Evolutionary conservation across 2,797 vertebrate genomes (phyloP), one percentile per base, ranked within the genome.

Genomic region (Lagorchestes hirsutus): DNA sequence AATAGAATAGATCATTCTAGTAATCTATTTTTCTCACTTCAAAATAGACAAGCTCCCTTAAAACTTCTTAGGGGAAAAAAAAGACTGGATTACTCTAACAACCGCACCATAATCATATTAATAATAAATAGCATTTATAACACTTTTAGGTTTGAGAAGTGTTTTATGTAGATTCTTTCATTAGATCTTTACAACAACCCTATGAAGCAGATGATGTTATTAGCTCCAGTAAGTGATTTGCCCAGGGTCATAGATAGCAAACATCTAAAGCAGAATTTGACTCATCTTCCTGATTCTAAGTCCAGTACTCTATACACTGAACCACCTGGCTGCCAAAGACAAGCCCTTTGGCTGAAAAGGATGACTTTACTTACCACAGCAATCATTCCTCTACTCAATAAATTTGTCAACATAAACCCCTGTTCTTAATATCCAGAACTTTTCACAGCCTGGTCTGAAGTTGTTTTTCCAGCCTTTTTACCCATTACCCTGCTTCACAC

Each of bases 31-130:
- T 94, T 91, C 56, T 55, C 59, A 55, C 57, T 93, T 92, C 90
- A 18, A 28, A 93, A 95, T 94, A 1, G 55, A 4, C 34, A 82
- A 12, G 93, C 46, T 91, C 92, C 34, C 67, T 94, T 67, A 31
- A 16, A 96, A 94, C 92, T 95, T 27, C 34, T 52, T 46, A 91
- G 92, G 67, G 56, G 11, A 27, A 93, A 96, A 95, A 82, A 94
- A 82, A n/a, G 87, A 46, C 0, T 94, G 2, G 29, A 67, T 67
- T 67, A 67, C 31, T n/a, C 62, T 67, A n/a, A n/a, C 34, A 16
- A n/a, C 5, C 31, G n/a, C 14, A 16, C 1, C 62, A 52, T 52
- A 52, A 52, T 6, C 52, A 6, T 52, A 52, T 52, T 52, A 67
- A 67, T 16, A n/a, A 31, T 62, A 34, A 67, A 67, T n/a, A 67